Conservation (phyloP, 2,113 vertebrate genomes). For the Artemisiospiza belli region DNA sequence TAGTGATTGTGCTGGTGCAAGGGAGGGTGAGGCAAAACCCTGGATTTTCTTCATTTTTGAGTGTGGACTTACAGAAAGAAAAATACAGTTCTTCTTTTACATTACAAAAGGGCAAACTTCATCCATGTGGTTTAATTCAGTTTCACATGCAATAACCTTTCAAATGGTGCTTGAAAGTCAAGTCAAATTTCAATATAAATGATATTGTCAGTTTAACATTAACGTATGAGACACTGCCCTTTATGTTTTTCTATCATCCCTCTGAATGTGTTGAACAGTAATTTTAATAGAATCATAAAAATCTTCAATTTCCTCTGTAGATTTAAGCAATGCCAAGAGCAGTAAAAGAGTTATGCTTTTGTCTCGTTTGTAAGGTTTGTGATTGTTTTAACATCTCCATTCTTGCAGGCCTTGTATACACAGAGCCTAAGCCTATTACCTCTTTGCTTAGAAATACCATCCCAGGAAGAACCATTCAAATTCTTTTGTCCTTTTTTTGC, state of each 20-base stretch:
- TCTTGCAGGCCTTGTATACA: neutral
- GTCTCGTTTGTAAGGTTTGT: neutral
- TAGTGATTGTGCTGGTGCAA: neutral
- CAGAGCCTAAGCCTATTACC: neutral
- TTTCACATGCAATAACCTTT: conserved; percentile 60
- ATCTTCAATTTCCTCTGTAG: conserved; percentile 62
- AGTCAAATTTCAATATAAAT: conserved; percentile 63
- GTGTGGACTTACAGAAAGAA: neutral
- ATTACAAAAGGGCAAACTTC: neutral
- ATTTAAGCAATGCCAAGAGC: conserved; percentile 39
- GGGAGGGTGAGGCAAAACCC: neutral
- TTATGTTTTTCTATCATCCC: conserved; percentile 46
- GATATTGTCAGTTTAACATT: conserved; percentile 41
- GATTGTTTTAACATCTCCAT: conserved; percentile 15
- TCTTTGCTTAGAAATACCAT: neutral
- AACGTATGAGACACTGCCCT: conserved; percentile 37
- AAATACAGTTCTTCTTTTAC: neutral
- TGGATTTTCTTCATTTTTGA: neutral
- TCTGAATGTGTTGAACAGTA: conserved; percentile 4
- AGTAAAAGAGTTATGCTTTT: conserved; percentile 26
- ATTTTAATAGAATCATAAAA: conserved; percentile 67
- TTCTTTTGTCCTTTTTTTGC: neutral
- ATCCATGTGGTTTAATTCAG: neutral
- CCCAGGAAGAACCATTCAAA: neutral
- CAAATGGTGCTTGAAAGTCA: conserved; percentile 66